A percentile compares a stretch with the other conserved stretches of the same genome.
phyloP scores from a whole-genome alignment of 2,113 vertebrate species.

The Donacobius atricapilla region DNA sequence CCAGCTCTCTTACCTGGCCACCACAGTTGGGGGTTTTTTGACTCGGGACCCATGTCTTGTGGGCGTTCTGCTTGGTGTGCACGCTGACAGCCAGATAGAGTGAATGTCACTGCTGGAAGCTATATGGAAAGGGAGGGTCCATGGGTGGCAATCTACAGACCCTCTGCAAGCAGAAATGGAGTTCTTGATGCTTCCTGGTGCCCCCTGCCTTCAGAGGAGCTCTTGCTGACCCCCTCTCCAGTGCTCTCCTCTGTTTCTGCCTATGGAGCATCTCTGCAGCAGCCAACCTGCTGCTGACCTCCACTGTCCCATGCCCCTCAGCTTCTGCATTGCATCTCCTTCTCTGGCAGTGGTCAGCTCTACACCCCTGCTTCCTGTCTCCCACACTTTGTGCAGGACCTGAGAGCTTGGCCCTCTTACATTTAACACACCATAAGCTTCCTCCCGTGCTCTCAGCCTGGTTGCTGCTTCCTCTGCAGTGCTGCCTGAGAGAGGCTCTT shows the following conservation, averaged over 20 bases:
- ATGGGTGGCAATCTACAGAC: background rate
- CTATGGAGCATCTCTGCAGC: background rate
- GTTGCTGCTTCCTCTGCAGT: background rate
- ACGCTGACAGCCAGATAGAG: background rate
- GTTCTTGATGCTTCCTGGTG: background rate
- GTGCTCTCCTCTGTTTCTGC: rapidly evolving
- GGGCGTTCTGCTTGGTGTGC: background rate
- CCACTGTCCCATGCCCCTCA: background rate
- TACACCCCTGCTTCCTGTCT: background rate
- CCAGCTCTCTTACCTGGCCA: background rate
- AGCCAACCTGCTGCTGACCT: background rate
- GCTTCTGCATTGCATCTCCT: background rate
- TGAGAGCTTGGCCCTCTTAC: background rate
- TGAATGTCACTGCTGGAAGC: rapidly evolving
- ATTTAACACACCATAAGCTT: background rate
- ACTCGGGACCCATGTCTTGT: rapidly evolving
- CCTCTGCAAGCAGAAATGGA: background rate
- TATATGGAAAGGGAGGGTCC: rapidly evolving
- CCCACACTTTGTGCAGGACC: background rate
- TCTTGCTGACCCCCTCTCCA: background rate
- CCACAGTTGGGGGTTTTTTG: rapidly evolving
- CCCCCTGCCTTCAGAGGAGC: background rate
- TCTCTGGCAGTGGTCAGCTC: background rate
- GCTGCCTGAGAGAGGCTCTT: background rate
- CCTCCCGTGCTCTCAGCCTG: background rate